These are phyloP conservation scores for Liasis olivaceus DNA, from an alignment of 2,797 vertebrate genomes.

Conservation along the genomic window DNA sequence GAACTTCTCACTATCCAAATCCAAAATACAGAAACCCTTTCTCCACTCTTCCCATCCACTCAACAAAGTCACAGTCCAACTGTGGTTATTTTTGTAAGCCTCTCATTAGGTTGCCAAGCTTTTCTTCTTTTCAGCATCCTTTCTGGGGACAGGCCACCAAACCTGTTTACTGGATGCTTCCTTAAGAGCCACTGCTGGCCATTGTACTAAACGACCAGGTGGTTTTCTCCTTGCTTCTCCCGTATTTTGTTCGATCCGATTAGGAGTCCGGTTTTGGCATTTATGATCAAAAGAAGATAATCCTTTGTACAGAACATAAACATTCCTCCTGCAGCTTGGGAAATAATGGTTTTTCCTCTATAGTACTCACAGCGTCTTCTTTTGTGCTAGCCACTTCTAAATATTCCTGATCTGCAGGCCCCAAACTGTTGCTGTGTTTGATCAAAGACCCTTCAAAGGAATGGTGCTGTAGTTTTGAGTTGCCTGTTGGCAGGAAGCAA, in stretches of 20 bases:
- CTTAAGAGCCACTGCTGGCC: background rate
- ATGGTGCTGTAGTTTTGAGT: background rate
- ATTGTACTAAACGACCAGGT: background rate
- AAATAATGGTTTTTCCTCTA: slow-evolving; percentile 53
- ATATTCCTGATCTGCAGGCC: slow-evolving; percentile 26
- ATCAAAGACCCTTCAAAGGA: slow-evolving; percentile 41
- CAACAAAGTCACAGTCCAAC: background rate
- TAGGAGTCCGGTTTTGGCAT: slow-evolving; percentile 58
- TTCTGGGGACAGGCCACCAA: background rate
- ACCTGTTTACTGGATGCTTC: background rate
- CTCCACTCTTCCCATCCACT: background rate
- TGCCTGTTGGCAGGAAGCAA: background rate
- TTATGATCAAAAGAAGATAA: slow-evolving; percentile 53
- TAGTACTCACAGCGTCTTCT: slow-evolving; percentile 59
- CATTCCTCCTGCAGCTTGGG: slow-evolving; percentile 41
- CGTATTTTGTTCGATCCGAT: slow-evolving; percentile 44
- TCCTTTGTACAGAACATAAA: slow-evolving; percentile 56
- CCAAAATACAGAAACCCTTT: background rate
- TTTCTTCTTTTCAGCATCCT: background rate
- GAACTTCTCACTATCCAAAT: background rate
- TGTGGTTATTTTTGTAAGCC: background rate
- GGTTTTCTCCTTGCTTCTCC: slow-evolving; percentile 50
- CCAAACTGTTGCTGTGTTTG: slow-evolving; percentile 52
- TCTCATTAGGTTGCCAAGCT: background rate
- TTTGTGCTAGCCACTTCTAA: slow-evolving; percentile 57